Evolutionary conservation across 2,888 invertebrate species (phyloP).

Genomic region (Epistrophella euchroma): DNA sequence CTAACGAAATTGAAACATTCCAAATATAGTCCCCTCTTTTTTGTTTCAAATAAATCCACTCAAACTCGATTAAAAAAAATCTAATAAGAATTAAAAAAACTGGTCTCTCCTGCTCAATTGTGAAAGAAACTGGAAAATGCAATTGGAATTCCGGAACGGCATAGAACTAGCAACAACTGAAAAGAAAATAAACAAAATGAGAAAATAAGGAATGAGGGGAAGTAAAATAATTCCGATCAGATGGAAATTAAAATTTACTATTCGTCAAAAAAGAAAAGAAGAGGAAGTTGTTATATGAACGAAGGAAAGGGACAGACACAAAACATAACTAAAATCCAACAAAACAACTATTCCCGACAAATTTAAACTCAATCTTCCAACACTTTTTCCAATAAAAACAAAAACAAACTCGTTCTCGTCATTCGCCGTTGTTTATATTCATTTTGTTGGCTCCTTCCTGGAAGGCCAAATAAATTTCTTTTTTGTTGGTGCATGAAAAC

Average conservation of each 20-base stretch:
- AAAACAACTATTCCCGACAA: slow-evolving; percentile 17
- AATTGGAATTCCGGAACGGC: not conserved
- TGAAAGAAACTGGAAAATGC: slow-evolving; percentile 38
- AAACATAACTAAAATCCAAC: not conserved
- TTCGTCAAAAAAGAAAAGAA: slow-evolving; percentile 33
- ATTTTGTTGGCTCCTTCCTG: slow-evolving; percentile 21
- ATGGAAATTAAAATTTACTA: not conserved
- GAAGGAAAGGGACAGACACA: slow-evolving; percentile 32
- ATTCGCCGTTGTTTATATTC: slow-evolving; percentile 4
- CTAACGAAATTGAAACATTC: slow-evolving; percentile 37
- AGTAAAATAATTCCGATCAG: slow-evolving; percentile 9
- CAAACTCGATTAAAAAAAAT: not conserved
- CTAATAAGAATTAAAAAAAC: slow-evolving; percentile 16
- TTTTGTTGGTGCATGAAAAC: not conserved
- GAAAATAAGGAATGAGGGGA: not conserved
- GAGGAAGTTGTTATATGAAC: not conserved
- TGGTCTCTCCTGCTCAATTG: not conserved
- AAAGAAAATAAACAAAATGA: too few species aligned
- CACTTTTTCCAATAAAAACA: slow-evolving; percentile 32
- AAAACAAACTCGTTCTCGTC: slow-evolving; percentile 53
- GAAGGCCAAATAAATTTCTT: slow-evolving; percentile 27
- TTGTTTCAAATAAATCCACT: not conserved
- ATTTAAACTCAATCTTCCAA: slow-evolving; percentile 58
- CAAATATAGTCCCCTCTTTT: not conserved
- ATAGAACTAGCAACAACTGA: not conserved